Conservation (phyloP, 2,797 vertebrate species). For the Lithobates pipiens region DNA sequence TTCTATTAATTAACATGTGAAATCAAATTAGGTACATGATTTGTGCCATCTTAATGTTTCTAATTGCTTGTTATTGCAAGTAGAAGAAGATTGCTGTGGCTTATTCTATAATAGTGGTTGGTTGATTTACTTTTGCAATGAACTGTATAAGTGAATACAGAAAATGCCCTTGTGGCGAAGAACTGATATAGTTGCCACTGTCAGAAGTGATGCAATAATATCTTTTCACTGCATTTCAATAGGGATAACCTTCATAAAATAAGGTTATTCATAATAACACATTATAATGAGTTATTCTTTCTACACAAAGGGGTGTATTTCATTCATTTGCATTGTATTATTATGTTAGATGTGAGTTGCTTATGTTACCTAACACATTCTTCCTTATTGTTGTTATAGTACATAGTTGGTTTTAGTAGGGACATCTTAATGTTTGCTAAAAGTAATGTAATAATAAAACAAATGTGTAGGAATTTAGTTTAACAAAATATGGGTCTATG, state of each 20-base stretch:
- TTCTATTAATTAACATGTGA: not conserved
- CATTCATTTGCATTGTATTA: not conserved
- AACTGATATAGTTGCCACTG: not conserved
- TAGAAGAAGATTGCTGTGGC: not conserved
- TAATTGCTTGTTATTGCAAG: not conserved
- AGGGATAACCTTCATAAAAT: constrained; percentile 27
- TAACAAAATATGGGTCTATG: too few relatives aligned
- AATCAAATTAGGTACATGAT: not conserved
- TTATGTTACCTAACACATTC: not conserved
- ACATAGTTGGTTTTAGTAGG: too few relatives aligned
- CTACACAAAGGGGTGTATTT: constrained; percentile 1
- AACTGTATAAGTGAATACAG: not conserved
- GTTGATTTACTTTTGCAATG: not conserved
- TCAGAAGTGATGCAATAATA: not conserved
- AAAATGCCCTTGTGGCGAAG: not conserved
- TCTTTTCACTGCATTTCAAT: constrained; percentile 12
- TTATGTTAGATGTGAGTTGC: not conserved
- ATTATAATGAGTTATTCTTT: constrained; percentile 44
- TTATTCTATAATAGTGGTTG: not conserved
- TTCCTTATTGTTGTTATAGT: too few relatives aligned
- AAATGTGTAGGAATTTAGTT: too few relatives aligned
- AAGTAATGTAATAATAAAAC: too few relatives aligned
- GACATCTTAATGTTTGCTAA: too few relatives aligned
- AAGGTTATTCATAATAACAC: constrained; percentile 24
- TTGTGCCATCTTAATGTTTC: not conserved